These are phyloP conservation scores for Germaria angustata DNA, from an alignment of 2,888 invertebrate species.

Conservation along the genomic window DNA sequence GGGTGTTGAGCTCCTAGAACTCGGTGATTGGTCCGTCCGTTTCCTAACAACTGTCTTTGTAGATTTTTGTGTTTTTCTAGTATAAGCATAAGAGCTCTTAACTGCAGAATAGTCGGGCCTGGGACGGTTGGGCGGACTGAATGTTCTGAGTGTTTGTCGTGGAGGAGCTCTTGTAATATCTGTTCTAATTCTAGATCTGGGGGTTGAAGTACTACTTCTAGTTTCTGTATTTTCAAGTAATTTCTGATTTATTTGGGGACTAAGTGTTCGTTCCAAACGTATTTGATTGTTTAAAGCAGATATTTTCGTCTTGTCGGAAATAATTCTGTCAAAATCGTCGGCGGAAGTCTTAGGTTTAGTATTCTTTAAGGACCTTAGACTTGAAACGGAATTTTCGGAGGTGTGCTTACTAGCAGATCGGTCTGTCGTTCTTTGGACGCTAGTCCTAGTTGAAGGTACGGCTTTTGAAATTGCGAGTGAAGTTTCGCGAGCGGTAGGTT, in stretches of 20 bases:
- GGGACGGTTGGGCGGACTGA: conserved; percentile 70
- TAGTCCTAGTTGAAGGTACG: neutral
- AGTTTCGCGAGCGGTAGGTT: neutral
- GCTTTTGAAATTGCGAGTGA: neutral
- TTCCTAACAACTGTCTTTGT: conserved; percentile 56
- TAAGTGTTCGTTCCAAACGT: conserved; percentile 70
- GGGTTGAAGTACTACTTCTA: conserved; percentile 72
- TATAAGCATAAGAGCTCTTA: conserved; percentile 64
- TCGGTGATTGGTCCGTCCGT: conserved; percentile 24
- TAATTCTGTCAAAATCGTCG: conserved; percentile 36
- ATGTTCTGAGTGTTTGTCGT: conserved; percentile 70
- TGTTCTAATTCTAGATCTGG: conserved; percentile 73
- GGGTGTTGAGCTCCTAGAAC: conserved; percentile 51
- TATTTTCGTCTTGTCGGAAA: conserved; percentile 64
- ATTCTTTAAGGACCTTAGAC: neutral
- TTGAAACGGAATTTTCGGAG: neutral
- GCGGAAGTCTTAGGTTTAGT: neutral
- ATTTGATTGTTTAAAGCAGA: conserved; percentile 70
- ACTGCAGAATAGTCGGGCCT: conserved; percentile 65
- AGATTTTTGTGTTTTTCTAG: conserved; percentile 58
- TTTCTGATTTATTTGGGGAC: conserved; percentile 71
- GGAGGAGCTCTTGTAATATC: conserved; percentile 74
- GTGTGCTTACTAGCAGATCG: neutral
- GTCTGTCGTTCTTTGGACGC: neutral
- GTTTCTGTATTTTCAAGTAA: conserved; percentile 43